phyloP scores from a whole-genome alignment of 2,113 vertebrate genomes.

The Glareola pratincola region DNA sequence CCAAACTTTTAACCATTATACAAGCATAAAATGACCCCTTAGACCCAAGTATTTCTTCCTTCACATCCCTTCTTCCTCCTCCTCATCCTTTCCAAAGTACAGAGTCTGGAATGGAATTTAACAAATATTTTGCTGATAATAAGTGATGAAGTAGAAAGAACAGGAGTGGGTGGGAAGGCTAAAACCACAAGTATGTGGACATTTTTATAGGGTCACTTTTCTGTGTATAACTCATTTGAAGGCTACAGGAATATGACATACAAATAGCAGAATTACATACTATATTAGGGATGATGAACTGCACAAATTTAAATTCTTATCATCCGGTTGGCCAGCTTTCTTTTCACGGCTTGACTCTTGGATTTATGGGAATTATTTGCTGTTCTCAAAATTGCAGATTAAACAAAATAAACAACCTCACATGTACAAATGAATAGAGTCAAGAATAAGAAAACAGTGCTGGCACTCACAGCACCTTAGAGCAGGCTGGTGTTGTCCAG shows the following conservation, averaged over 20 bases:
- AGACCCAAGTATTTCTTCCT: not conserved
- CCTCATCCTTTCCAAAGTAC: not conserved
- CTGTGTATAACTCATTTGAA: constrained; percentile 20
- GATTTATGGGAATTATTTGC: constrained; percentile 22
- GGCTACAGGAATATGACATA: not conserved
- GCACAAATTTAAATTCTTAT: constrained; percentile 28
- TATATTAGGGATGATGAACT: not conserved
- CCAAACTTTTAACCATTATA: not conserved
- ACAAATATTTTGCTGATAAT: not conserved
- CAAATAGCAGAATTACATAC: not conserved
- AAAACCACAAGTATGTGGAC: not conserved
- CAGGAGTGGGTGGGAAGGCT: not conserved
- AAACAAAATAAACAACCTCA: not conserved
- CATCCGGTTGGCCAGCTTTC: constrained; percentile 11
- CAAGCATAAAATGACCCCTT: not conserved
- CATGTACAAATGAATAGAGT: not conserved
- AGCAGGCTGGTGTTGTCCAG: not conserved
- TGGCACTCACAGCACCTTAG: not conserved
- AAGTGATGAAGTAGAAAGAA: not conserved
- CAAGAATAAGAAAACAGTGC: not conserved
- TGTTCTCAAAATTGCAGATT: constrained; percentile 31
- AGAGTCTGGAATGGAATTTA: not conserved
- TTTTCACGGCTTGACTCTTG: constrained; percentile 33
- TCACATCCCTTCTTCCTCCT: not conserved
- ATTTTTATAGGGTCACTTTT: constrained; percentile 24